Evolutionary conservation across 1,140 invertebrate genomes (phyloP), one percentile per base, ranked within the genome.

Genomic region (Medauroidea extradentata): DNA sequence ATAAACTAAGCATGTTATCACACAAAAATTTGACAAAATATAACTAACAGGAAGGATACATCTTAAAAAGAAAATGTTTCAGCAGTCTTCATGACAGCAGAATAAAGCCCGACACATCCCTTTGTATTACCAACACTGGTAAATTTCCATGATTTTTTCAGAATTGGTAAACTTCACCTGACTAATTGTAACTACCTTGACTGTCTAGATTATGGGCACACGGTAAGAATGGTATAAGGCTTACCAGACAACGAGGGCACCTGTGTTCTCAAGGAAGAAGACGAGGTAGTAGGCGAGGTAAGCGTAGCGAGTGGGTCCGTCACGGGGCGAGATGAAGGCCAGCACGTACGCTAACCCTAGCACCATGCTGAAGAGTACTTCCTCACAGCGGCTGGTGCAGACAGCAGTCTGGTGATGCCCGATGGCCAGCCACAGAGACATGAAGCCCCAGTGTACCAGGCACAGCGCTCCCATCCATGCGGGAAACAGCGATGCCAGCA

Each of bases 221-320:
- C n/a, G n/a, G n/a, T n/a, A n/a, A n/a, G n/a, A n/a, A n/a, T n/a
- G n/a, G n/a, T n/a, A n/a, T n/a, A n/a, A n/a, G n/a, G 67, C 71
- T 67, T 69, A 78, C 76, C 76, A 78, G 18, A 76, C 75, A 51
- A 76, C 71, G 21, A 78, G 65, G n/a, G 75, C 71, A 34, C 70
- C 73, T 13, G 73, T 78, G 63, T 78, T 78, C 63, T 78, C 76
- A 66, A 78, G 72, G 63, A 78, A 78, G 65, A 74, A 77, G 8
- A 78, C 73, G 29, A 77, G 63, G 65, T 78, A 78, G 63, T 76
- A 78, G 8, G 69, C 74, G 19, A 78, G 63, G 63, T 78, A 78
- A 9, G 74, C 67, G 63, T 76, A 78, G 49, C 75, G 64, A 5
- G 76, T 78, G 9, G 71, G 74, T 51, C 76, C 76, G 62, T 78